Evolutionary conservation across 2,888 invertebrate genomes (phyloP).

Genomic region (Calliopum simillimum): DNA sequence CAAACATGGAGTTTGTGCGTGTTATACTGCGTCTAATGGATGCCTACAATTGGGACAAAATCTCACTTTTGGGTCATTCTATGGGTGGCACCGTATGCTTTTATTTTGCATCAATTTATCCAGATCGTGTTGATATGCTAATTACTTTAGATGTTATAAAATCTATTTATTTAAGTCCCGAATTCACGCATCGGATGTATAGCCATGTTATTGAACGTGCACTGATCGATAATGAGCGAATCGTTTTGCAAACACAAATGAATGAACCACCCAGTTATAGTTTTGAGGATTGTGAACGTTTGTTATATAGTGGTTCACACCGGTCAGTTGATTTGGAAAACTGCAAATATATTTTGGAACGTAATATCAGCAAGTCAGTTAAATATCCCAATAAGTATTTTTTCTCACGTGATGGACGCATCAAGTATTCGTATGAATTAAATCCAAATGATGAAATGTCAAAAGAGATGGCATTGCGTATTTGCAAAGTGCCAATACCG

Average conservation of each 20-base stretch:
- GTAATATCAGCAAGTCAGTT: conserved; percentile 70
- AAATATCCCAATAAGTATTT: conserved; percentile 71
- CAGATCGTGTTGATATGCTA: conserved; percentile 63
- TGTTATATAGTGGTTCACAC: conserved; percentile 69
- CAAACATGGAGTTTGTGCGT: conserved; percentile 66
- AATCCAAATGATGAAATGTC: conserved; percentile 63
- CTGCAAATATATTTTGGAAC: conserved; percentile 68
- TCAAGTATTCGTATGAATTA: conserved; percentile 47
- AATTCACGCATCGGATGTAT: conserved; percentile 55
- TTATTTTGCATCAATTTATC: conserved; percentile 73
- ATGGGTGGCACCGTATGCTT: conserved; percentile 74
- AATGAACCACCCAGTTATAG: conserved; percentile 72
- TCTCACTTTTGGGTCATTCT: conserved; percentile 78
- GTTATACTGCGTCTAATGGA: conserved; percentile 72
- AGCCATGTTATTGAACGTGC: conserved; percentile 64
- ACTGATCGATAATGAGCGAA: conserved; percentile 63
- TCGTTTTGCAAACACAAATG: conserved; percentile 24
- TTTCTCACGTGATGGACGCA: conserved; percentile 55
- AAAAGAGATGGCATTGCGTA: conserved; percentile 69
- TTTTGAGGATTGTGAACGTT: conserved; percentile 71
- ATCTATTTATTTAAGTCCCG: conserved; percentile 46
- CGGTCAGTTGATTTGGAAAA: conserved; percentile 71
- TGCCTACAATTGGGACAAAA: conserved; percentile 76
- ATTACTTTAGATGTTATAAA: conserved; percentile 62
- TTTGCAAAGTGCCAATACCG: conserved; percentile 70